A percentile compares a stretch with the other conserved stretches of the same genome.
These are phyloP conservation scores for Pycnonotus jocosus DNA, from an alignment of 2,113 vertebrate genomes.

Conservation along the genomic window DNA sequence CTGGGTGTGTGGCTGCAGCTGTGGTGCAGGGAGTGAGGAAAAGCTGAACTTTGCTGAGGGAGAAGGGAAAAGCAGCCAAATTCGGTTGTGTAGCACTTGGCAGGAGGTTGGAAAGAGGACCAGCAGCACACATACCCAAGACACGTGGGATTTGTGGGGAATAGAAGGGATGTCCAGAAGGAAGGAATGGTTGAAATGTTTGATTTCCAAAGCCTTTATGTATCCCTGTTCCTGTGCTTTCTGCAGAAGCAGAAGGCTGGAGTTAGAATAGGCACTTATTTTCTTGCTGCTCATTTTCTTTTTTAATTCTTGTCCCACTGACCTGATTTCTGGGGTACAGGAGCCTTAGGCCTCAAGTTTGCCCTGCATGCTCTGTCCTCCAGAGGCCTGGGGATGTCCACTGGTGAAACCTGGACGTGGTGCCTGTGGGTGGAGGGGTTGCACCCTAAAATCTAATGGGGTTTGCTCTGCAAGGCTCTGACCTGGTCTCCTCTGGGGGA, in stretches of 20 bases:
- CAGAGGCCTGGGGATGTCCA: background rate
- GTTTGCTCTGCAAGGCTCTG: background rate
- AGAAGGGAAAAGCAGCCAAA: background rate
- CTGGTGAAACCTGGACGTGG: background rate
- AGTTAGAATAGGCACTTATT: background rate
- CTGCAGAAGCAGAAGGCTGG: background rate
- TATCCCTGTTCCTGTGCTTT: background rate
- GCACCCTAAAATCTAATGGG: background rate
- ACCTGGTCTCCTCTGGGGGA: background rate
- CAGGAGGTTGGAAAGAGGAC: background rate
- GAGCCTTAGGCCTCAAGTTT: background rate
- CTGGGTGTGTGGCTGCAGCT: background rate
- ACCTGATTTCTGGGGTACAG: background rate
- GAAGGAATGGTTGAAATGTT: background rate
- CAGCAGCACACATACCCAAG: background rate
- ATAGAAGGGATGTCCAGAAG: background rate
- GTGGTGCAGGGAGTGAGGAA: background rate
- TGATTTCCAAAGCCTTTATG: background rate
- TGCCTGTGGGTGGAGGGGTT: background rate
- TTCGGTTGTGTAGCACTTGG: background rate
- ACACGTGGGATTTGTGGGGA: background rate
- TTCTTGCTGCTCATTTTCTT: constrained; percentile 1
- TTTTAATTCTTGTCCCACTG: background rate
- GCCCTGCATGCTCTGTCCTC: background rate
- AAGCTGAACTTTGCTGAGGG: background rate